Evolutionary conservation across 2,888 invertebrate species (phyloP), one percentile per base, ranked within the genome.

Genomic region (Cosmia trapezina): DNA sequence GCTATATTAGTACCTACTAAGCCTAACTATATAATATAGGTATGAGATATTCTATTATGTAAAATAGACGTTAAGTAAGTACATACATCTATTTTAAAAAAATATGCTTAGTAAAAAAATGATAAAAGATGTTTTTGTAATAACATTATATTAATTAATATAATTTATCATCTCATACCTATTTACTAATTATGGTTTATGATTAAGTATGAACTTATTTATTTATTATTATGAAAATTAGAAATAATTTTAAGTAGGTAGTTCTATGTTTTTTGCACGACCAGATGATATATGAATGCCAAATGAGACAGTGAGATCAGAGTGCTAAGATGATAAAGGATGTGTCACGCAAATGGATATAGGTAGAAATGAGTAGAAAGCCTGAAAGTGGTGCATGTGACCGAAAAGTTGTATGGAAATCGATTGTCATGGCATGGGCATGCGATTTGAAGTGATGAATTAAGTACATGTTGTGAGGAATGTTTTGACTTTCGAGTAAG

Each of bases 231-330:
- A 28, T 28, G 28, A 28, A 28, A 0, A 7, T 41, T 41, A 63
- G 14, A 11, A n/a, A 47, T 37, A n/a, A 49, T 37, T n/a, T 14
- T 14, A 49, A 60, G 4, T 28, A 14, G 1, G 4, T 28, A 14
- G 1, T 54, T 14, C 54, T 4, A 33, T 33, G 2, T 33, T 61
- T 61, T 43, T 43, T 4, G 43, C 17, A 61, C 4, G 47, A 45
- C 7, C n/a, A n/a, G n/a, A n/a, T n/a, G n/a, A n/a, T n/a, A n/a
- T 28, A 28, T 28, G 28, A 28, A 45, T 45, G 11, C 11, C n/a
- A 22, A 43, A 47, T 45, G 22, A 71, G 22, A 60, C 17, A 60
- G 17, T 43, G 41, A 61, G 56, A 70, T 70, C 54, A 71, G 28
- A 47, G 19, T 51, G 28, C 28, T 28, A 9, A 33, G 5, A 22